Evolutionary conservation across 2,888 invertebrate species (phyloP), one percentile per base, ranked within the genome.

Genomic region (Frankliniella fusca): DNA sequence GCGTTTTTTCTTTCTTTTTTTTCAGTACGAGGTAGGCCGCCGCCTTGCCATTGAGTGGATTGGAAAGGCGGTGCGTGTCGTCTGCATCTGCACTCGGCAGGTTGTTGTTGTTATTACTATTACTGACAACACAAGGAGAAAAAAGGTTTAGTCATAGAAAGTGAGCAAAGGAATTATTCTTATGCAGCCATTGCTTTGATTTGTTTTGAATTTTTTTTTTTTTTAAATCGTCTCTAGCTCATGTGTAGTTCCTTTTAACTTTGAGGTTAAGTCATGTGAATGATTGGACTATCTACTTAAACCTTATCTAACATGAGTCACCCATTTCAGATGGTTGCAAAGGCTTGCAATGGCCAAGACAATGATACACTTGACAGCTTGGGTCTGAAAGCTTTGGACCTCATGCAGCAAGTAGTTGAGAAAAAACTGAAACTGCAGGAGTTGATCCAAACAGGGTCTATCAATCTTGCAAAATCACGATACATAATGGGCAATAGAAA

Each of bases 401-500:
- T 95, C 65, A 92, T 95, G 87, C 93, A 96, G 87, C 92, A 94
- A 85, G 92, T 94, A 86, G 91, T 95, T 84, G 88, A 89, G 81
- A 88, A 91, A 48, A 93, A 93, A 87, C 85, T 94, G 1, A 91
- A 92, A 84, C 90, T 95, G 83, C 95, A 96, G 88, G 90, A 91
- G 15, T 88, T 90, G 81, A 91, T 93, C 85, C 92, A 92, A 82
- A 91, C 91, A 85, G 95, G 95, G 0, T 92, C 92, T 86, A 90
- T 93, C 80, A 91, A 94, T 85, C 88, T 96, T 80, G 95, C 95
- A 0, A 95, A 96, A 87, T 90, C 93, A 3, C 91, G 95, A 81
- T 95, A 95, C 85, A 94, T 95, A 81, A 92, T 94, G 89, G 95
- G 95, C 0, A 93, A 93, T 83, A 84, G 84, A 54, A 92, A 91